phyloP scores from a whole-genome alignment of 1,140 invertebrate species.

The Zaprionus ornatus region DNA sequence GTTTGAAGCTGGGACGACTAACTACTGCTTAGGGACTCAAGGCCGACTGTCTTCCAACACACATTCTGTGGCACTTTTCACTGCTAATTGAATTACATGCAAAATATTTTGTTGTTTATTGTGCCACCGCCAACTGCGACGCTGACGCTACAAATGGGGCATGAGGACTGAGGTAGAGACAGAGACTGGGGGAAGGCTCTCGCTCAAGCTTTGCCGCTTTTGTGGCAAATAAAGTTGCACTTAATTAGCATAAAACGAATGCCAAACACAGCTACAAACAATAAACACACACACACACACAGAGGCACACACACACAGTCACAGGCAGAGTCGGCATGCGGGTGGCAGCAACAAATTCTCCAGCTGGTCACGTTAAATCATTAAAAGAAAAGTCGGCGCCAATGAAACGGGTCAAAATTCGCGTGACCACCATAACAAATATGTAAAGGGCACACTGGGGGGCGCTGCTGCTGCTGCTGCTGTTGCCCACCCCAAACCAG shows the following conservation, averaged over 20 bases:
- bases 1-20: neutral
- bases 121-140: neutral
- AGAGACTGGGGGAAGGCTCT: constrained; percentile 11
- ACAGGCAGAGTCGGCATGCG: constrained; percentile 37
- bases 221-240: constrained; percentile 67
- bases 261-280: constrained; percentile 33
- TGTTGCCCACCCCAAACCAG: constrained; percentile 41
- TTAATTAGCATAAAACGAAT: constrained; percentile 73
- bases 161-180: neutral
- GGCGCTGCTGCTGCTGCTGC: constrained; percentile 28
- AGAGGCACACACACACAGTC: constrained; percentile 19
- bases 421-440: constrained; percentile 69
- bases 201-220: neutral
- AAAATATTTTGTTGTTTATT: constrained; percentile 44
- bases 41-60: neutral
- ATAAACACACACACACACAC: constrained; percentile 18
- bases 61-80: neutral
- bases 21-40: neutral
- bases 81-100: constrained; percentile 71
- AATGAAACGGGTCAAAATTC: constrained; percentile 59
- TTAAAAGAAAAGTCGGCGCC: constrained; percentile 36
- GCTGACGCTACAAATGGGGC: too few relatives aligned
- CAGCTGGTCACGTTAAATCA: constrained; percentile 39
- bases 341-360: constrained; percentile 26
- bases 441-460: constrained; percentile 24